phyloP scores from a whole-genome alignment of 2,797 vertebrate genomes.

The Podargus strigoides region DNA sequence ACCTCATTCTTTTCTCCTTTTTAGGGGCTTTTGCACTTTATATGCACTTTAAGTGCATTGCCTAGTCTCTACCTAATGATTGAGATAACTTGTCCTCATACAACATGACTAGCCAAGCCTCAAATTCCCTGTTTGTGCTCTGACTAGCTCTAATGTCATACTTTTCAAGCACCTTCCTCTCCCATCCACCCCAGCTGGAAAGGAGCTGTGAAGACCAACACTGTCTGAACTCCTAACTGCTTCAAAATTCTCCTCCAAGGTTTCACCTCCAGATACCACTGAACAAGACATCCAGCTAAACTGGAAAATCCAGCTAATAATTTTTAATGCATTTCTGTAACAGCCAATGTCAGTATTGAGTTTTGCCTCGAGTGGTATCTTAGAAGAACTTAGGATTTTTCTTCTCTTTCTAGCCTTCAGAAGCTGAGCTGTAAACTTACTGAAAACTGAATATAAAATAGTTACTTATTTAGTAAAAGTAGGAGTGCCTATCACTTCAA shows the following conservation, averaged over 20 bases:
- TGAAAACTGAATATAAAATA: constrained; percentile 15
- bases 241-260: background rate
- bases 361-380: background rate
- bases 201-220: background rate
- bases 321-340: constrained; percentile 12
- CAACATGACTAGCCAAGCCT: background rate
- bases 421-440: background rate
- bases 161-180: background rate
- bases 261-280: background rate
- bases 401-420: background rate
- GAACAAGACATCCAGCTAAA: background rate
- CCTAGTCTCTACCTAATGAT: background rate
- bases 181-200: background rate
- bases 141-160: background rate
- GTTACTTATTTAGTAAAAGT: constrained; percentile 1
- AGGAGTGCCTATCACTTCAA: background rate
- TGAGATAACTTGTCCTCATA: background rate
- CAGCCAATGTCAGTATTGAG: background rate
- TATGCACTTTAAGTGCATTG: background rate
- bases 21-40: background rate
- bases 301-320: background rate
- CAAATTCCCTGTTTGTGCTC: background rate
- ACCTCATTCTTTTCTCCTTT: background rate
- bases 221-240: background rate
- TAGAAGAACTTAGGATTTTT: background rate